Conservation (phyloP, 2,888 invertebrate species). For the Aradus depressus region DNA sequence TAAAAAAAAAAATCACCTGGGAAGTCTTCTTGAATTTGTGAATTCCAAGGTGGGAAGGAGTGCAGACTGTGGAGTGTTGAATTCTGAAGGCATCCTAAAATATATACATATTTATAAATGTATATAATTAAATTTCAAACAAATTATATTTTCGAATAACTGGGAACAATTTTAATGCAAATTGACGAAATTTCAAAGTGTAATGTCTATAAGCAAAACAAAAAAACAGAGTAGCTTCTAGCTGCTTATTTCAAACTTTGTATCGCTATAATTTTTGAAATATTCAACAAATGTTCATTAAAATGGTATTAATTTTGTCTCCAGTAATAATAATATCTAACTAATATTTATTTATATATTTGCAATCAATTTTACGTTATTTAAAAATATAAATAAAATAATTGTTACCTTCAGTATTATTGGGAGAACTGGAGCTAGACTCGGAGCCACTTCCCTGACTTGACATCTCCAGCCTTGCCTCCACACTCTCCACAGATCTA, state of each 20-base stretch:
- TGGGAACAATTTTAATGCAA: too few relatives aligned
- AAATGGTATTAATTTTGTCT: too few relatives aligned
- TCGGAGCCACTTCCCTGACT: constrained; percentile 27
- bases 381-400: too few relatives aligned
- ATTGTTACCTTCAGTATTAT: constrained; percentile 16
- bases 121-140: neutral
- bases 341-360: too few relatives aligned
- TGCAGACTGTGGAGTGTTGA: constrained; percentile 6
- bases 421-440: constrained; percentile 27
- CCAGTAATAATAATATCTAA: too few relatives aligned
- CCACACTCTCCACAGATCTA: constrained; percentile 20
- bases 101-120: neutral
- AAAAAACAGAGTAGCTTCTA: too few relatives aligned
- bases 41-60: constrained; percentile 6
- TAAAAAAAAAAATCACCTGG: constrained; percentile 5
- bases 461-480: constrained; percentile 34
- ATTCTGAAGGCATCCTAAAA: constrained; percentile 8
- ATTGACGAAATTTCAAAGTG: too few relatives aligned
- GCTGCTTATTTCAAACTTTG: too few relatives aligned
- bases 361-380: too few relatives aligned
- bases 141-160: neutral
- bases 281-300: too few relatives aligned
- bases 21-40: constrained; percentile 11
- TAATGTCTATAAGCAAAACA: too few relatives aligned
- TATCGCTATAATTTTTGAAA: too few relatives aligned